Evolutionary conservation across 92 coral and sea anemone genomes (phyloP).

Genomic region (Epizoanthus stellaris): DNA sequence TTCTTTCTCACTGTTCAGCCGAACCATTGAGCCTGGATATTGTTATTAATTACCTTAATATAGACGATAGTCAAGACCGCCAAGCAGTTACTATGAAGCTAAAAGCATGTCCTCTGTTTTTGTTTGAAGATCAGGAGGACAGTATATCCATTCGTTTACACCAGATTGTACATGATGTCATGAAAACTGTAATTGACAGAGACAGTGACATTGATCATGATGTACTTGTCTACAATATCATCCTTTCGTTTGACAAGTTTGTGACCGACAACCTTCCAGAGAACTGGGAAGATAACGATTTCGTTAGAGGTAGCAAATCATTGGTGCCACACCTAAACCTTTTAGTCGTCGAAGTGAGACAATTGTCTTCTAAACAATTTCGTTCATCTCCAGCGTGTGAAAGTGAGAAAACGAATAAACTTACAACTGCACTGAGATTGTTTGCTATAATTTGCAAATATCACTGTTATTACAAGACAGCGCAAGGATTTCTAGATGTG

Average conservation of each 20-base stretch:
- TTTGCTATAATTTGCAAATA: neutral
- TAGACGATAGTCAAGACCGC: neutral
- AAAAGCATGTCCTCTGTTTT: no score
- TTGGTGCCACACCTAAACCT: neutral
- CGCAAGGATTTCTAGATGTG: neutral
- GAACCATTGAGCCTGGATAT: slow-evolving; percentile 1
- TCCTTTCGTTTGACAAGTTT: neutral
- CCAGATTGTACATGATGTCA: neutral
- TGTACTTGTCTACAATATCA: neutral
- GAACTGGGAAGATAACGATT: no score
- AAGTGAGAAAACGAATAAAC: neutral
- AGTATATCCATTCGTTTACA: neutral
- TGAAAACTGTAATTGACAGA: neutral
- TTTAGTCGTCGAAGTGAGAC: neutral
- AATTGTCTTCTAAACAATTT: no score
- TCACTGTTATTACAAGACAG: neutral
- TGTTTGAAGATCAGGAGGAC: neutral
- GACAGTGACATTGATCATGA: neutral
- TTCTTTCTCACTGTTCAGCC: neutral
- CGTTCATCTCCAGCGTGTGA: no score
- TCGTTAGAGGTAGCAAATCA: neutral
- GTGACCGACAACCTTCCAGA: neutral
- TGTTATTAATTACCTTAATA: neutral
- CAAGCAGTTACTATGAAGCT: neutral
- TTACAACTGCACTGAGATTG: no score